Evolutionary conservation across 2,113 vertebrate genomes (phyloP).

Genomic region (Sinocyclocheilus anshuiensis): DNA sequence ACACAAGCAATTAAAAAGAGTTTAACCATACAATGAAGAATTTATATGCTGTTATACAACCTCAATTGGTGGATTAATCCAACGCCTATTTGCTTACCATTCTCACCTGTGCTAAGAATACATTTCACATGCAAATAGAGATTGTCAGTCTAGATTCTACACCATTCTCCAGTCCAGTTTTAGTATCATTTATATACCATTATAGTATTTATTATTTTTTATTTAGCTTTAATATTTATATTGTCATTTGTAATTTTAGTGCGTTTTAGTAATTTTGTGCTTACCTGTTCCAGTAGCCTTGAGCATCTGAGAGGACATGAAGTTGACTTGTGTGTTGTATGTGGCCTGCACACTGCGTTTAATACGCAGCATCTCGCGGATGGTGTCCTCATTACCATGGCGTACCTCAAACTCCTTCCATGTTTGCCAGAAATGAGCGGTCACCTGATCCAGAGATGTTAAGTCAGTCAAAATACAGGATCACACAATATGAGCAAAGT

Average conservation of each 20-base stretch:
- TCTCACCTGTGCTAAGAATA: not conserved
- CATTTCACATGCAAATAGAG: too few relatives aligned
- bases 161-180: not conserved
- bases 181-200: not conserved
- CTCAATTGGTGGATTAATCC: not conserved
- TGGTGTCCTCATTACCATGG: conserved; percentile 92
- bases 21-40: not conserved
- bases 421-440: conserved; percentile 86
- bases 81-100: not conserved
- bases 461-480: not conserved
- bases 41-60: not conserved
- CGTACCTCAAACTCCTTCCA: conserved; percentile 96
- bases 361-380: conserved; percentile 91
- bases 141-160: not conserved
- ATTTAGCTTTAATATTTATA: too few relatives aligned
- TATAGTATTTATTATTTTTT: not conserved
- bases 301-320: conserved; percentile 94
- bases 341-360: conserved; percentile 93
- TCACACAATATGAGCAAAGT: not conserved
- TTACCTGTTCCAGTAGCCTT: conserved; percentile 84
- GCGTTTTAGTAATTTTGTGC: not conserved
- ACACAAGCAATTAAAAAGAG: conserved; percentile 1
- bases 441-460: conserved; percentile 73
- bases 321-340: conserved; percentile 96
- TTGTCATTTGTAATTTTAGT: not conserved